These are phyloP conservation scores for Ruditapes philippinarum DNA, from an alignment of 1,140 invertebrate genomes.

Conservation along the genomic window DNA sequence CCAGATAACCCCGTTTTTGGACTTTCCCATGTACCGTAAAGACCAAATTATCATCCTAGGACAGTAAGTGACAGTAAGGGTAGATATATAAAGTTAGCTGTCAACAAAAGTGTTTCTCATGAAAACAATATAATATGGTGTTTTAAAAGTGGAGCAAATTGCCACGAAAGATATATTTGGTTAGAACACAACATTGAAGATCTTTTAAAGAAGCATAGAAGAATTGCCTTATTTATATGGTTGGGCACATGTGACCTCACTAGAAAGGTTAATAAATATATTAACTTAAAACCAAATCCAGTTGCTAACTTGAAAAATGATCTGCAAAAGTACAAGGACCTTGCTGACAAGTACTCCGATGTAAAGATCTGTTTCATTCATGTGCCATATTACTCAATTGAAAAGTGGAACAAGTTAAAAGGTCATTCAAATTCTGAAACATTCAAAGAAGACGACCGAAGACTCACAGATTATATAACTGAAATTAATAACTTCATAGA, in stretches of 20 bases:
- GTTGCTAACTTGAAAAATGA: not conserved
- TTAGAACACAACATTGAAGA: not conserved
- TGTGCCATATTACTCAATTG: not conserved
- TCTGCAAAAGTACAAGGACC: not conserved
- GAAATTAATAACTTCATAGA: not conserved
- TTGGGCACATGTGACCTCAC: slow-evolving; percentile 1
- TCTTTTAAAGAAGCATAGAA: not conserved
- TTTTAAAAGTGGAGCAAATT: not conserved
- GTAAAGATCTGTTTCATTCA: not conserved
- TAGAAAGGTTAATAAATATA: not conserved
- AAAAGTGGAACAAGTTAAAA: not conserved
- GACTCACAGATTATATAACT: not conserved
- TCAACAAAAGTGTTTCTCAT: too few relatives aligned
- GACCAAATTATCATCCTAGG: too few relatives aligned
- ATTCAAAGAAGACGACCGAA: not conserved
- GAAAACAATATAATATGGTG: too few relatives aligned
- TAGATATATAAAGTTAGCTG: too few relatives aligned
- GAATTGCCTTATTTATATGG: not conserved
- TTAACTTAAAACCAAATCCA: not conserved
- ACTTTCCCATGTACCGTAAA: too few relatives aligned
- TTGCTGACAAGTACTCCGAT: not conserved
- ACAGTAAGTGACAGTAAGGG: too few relatives aligned
- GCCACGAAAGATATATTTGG: not conserved
- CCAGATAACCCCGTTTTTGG: too few relatives aligned
- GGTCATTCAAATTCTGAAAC: not conserved